Conservation (phyloP, 2,797 vertebrate species). For the Pempheris klunzingeri region DNA sequence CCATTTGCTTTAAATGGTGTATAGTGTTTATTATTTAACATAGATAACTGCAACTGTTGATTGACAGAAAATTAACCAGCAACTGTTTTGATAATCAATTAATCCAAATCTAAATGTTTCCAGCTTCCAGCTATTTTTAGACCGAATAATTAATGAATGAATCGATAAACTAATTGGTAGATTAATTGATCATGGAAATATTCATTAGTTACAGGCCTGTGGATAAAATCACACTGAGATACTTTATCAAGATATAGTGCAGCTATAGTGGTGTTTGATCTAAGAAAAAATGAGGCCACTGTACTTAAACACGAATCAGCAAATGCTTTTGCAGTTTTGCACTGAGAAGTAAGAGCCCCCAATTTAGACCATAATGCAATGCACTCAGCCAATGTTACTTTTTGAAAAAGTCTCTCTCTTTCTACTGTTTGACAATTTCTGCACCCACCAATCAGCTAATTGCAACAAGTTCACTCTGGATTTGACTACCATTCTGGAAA, state of each 20-base stretch:
- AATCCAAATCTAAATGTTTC: neutral
- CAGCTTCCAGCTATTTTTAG: neutral
- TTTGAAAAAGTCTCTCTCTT: slow-evolving; percentile 6
- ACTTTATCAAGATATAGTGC: neutral
- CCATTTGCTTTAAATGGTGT: neutral
- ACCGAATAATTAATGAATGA: neutral
- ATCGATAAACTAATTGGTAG: neutral
- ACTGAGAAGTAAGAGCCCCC: neutral
- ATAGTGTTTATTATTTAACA: neutral
- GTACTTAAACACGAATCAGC: neutral
- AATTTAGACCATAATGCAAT: neutral
- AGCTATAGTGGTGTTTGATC: slow-evolving; percentile 2
- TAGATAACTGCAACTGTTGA: neutral
- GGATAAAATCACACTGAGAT: slow-evolving; percentile 3
- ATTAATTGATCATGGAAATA: neutral
- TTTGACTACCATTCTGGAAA: slow-evolving; percentile 8
- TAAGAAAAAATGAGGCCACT: neutral
- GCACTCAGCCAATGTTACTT: no score
- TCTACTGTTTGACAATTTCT: neutral
- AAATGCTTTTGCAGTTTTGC: neutral
- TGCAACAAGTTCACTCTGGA: neutral
- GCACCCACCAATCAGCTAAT: neutral
- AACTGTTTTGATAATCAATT: neutral
- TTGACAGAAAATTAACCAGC: neutral
- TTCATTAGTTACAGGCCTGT: neutral